phyloP scores from a whole-genome alignment of 2,113 vertebrate species.

The Bambusicola thoracicus region DNA sequence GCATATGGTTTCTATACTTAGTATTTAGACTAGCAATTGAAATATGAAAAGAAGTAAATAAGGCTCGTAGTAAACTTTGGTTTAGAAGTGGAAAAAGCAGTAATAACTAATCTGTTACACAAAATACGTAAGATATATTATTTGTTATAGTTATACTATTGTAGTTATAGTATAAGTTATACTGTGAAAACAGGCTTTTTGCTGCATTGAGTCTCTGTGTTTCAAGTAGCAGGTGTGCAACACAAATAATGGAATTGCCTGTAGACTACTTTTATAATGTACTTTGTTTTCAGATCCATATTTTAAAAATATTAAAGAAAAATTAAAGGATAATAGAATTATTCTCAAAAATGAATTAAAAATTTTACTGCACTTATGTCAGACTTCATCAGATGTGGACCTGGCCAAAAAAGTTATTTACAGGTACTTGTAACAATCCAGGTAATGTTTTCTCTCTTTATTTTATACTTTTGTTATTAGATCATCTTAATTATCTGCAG shows the following conservation, averaged over 20 bases:
- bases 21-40: not conserved
- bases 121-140: not conserved
- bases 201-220: not conserved
- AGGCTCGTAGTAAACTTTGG: not conserved
- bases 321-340: constrained; percentile 80
- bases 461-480: not conserved
- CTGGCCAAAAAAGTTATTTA: constrained; percentile 85
- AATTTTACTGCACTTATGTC: constrained; percentile 87
- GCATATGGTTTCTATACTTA: fast-evolving
- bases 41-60: not conserved
- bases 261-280: not conserved
- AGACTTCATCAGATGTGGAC: constrained; percentile 82
- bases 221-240: not conserved
- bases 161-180: no score
- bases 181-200: not conserved
- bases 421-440: constrained; percentile 76
- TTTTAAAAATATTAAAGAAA: constrained; percentile 81
- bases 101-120: not conserved
- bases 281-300: constrained; percentile 81
- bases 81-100: not conserved
- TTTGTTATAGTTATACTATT: not conserved
- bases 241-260: not conserved
- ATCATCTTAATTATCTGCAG: not conserved
- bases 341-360: constrained; percentile 87
- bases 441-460: not conserved